A percentile compares a stretch with the other conserved stretches of the same genome.
phyloP scores from a whole-genome alignment of 2,797 vertebrate species.

The Chrosomus eos region DNA sequence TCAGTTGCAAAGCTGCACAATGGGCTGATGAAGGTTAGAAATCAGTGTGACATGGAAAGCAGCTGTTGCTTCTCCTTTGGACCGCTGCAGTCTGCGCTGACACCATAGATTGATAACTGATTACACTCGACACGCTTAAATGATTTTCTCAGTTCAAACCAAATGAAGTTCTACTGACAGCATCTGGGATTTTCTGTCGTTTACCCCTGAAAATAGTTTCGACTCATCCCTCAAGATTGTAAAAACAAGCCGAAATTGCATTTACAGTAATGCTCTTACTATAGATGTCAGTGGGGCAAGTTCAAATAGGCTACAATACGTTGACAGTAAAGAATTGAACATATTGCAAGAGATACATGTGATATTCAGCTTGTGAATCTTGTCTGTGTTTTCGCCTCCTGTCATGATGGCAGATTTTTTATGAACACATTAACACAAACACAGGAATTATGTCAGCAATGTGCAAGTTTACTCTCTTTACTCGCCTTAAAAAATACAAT shows the following conservation, averaged over 20 bases:
- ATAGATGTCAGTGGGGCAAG: no score
- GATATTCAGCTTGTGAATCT: no score
- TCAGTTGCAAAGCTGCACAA: slow-evolving; percentile 16
- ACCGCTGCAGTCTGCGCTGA: not conserved
- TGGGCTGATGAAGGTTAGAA: slow-evolving; percentile 22
- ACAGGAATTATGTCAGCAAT: not conserved
- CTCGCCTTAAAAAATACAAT: not conserved
- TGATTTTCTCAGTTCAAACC: not conserved
- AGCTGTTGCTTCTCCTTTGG: slow-evolving; percentile 18
- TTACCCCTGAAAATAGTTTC: not conserved
- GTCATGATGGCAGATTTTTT: not conserved
- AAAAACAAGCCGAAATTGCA: not conserved
- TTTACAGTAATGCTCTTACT: not conserved
- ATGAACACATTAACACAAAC: not conserved
- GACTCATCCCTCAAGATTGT: not conserved
- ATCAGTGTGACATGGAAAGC: slow-evolving; percentile 28
- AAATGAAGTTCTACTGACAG: not conserved
- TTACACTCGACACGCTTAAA: not conserved
- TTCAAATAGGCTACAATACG: not conserved
- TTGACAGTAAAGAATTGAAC: not conserved
- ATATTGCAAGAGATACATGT: not conserved
- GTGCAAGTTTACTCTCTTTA: not conserved
- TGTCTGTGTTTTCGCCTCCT: not conserved
- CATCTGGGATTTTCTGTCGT: slow-evolving; percentile 6
- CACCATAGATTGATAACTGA: slow-evolving; percentile 20